Evolutionary conservation across 2,888 invertebrate genomes (phyloP), one percentile per base, ranked within the genome.

Genomic region (Atethmia centrago): DNA sequence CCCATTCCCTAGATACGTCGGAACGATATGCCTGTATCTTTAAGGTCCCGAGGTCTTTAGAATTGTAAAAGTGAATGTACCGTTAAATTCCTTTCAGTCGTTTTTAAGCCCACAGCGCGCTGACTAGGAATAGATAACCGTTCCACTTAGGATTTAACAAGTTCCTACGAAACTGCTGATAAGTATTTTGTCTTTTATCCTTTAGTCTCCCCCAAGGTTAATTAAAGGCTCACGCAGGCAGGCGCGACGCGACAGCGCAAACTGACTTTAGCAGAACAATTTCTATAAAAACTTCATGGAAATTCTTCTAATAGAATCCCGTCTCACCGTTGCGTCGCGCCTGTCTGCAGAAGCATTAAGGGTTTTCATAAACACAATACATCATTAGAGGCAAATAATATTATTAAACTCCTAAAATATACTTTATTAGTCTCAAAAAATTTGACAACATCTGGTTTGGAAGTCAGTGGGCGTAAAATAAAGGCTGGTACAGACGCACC

Each of bases 401-500:
- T 42, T 42, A 70, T 42, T 31, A 61, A 77, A 72, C 10, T 2
- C 14, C 51, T 45, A 53, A 69, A 70, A 45, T 58, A 65, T 16
- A 67, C 58, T 53, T 61, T 74, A 63, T 62, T 58, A 28, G 55
- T 73, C 53, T 63, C 36, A 45, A 67, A 74, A 74, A 77, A 77
- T 63, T 55, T 28, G 19, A 49, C 73, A 83, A 79, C 86, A 84
- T 80, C 80, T 84, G 86, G 80, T 76, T 77, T 75, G 31, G 70
- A 82, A 78, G 74, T 58, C 64, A 73, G 88, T 89, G 88, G 84
- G 87, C 85, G 85, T 86, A 80, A 74, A 80, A 90, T 88, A 89
- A 92, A 92, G 90, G 88, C 88, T 88, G 86, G 90, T 88, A 84
- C 90, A 89, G 91, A 91, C 89, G 88, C 83, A 86, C 86, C 88